phyloP scores from a whole-genome alignment of 2,113 vertebrate genomes.

The Gasterosteus aculeatus region DNA sequence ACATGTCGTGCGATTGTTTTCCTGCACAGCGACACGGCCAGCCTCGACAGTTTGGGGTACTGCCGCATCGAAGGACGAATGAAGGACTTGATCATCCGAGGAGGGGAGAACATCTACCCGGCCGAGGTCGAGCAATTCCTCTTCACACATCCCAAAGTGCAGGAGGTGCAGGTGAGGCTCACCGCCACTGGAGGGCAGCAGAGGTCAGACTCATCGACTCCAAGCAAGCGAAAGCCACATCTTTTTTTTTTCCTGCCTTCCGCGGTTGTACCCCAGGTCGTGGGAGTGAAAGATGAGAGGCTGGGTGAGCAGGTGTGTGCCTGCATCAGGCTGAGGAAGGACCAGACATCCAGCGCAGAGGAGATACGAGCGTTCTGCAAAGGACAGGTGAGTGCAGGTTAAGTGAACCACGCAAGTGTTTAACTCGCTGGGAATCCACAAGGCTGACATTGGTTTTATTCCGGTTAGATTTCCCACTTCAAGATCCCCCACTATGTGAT shows the following conservation, averaged over 20 bases:
- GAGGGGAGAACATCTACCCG: constrained; percentile 96
- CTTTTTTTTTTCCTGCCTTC: neutral
- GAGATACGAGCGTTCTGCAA: constrained; percentile 91
- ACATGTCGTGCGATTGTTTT: neutral
- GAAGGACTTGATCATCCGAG: constrained; percentile 94
- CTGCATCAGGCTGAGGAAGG: constrained; percentile 84
- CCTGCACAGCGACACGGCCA: constrained; percentile 85
- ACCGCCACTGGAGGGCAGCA: constrained; percentile 45
- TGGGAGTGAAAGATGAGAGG: constrained; percentile 90
- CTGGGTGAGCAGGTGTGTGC: constrained; percentile 96
- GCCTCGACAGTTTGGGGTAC: constrained; percentile 87
- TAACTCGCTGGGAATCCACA: neutral
- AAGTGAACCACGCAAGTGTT: neutral
- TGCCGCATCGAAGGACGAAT: constrained; percentile 92
- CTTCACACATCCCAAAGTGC: constrained; percentile 87
- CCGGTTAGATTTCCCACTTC: constrained; percentile 89
- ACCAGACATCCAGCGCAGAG: constrained; percentile 80
- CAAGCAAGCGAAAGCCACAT: neutral
- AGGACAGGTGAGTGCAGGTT: constrained; percentile 84
- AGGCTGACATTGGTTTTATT: neutral
- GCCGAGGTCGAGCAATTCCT: constrained; percentile 92
- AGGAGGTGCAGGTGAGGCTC: constrained; percentile 89
- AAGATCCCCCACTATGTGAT: constrained; percentile 90
- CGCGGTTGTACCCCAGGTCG: constrained; percentile 80
- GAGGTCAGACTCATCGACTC: neutral